Evolutionary conservation across 1,140 invertebrate species (phyloP), one percentile per base, ranked within the genome.

Genomic region (Halictus rubicundus): DNA sequence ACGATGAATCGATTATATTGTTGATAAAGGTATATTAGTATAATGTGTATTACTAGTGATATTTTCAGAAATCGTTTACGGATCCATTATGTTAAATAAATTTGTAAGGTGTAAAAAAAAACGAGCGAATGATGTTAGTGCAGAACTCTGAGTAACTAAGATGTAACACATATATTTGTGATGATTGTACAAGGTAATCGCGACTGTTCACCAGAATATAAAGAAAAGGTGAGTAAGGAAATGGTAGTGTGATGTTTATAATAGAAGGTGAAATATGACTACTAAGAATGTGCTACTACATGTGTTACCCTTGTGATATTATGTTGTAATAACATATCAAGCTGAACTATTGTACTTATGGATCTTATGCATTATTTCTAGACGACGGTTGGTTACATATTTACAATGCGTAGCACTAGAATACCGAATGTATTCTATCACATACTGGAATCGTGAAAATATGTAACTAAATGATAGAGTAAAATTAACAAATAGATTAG

Each of bases 341-440:
- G 37, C 27, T 71, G 37, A 81, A 32, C 37, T 77, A 81, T 81
- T 85, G 59, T 72, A 77, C 49, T 81, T 81, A 80, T 59, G 66
- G 68, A 82, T 79, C 80, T 87, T 81, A 82, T 81, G 46, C 80
- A 82, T 82, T 87, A 87, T 59, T 86, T 86, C 59, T 64, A 81
- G 72, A 57, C n/a, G 68, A 75, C 57, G 61, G 84, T 78, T 84
- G 68, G 68, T 84, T 85, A 85, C 80, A 85, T 81, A 84, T 77
- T 85, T 78, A 81, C 80, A 85, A 85, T 59, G 61, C 84, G 60
- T 65, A 85, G 65, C 49, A 80, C 65, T 81, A 77, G 78, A 85
- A 80, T 72, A 84, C 60, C 80, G 2, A 84, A 83, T 84, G 71
- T 87, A 84, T 82, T 54, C 85, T 85, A 86, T 80, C 60, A 76